Evolutionary conservation across 2,888 invertebrate genomes (phyloP).

Genomic region (Dorcus hopei): DNA sequence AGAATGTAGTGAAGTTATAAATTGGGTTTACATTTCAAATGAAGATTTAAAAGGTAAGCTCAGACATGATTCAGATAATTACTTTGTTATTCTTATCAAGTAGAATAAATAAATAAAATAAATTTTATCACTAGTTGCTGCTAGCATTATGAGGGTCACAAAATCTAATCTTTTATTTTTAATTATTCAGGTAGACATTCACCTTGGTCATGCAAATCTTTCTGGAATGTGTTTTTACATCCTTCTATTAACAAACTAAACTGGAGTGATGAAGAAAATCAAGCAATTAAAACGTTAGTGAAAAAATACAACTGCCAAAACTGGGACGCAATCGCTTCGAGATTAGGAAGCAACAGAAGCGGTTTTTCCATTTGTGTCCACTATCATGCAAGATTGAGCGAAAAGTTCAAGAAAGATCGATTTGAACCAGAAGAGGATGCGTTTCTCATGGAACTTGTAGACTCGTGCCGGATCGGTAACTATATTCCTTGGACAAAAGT

Average conservation of each 20-base stretch:
- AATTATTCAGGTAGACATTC: slow-evolving; percentile 53
- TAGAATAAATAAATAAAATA: not conserved
- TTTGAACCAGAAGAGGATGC: slow-evolving; percentile 72
- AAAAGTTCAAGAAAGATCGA: slow-evolving; percentile 41
- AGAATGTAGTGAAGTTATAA: slow-evolving; percentile 48
- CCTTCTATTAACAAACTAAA: slow-evolving; percentile 61
- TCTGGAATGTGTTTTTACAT: slow-evolving; percentile 71
- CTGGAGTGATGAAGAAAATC: slow-evolving; percentile 57
- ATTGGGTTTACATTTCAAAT: slow-evolving; percentile 58
- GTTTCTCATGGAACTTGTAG: slow-evolving; percentile 60
- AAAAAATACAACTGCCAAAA: slow-evolving; percentile 53
- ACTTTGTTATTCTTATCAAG: slow-evolving; percentile 4
- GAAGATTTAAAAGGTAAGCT: slow-evolving; percentile 34
- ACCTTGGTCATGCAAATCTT: slow-evolving; percentile 61
- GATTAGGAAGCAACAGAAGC: slow-evolving; percentile 58
- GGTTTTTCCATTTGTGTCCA: slow-evolving; percentile 70
- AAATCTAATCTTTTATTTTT: slow-evolving; percentile 36
- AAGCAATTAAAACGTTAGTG: slow-evolving; percentile 44
- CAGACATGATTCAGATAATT: slow-evolving; percentile 23
- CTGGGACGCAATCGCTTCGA: slow-evolving; percentile 64
- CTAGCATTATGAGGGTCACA: not conserved
- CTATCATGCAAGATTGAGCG: slow-evolving; percentile 54
- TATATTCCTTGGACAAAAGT: slow-evolving; percentile 75
- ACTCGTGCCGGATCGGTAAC: slow-evolving; percentile 60
- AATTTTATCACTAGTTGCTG: not conserved